A percentile compares a stretch with the other conserved stretches of the same genome.
phyloP scores from a whole-genome alignment of 1,140 invertebrate species.

The Ostrea edulis region DNA sequence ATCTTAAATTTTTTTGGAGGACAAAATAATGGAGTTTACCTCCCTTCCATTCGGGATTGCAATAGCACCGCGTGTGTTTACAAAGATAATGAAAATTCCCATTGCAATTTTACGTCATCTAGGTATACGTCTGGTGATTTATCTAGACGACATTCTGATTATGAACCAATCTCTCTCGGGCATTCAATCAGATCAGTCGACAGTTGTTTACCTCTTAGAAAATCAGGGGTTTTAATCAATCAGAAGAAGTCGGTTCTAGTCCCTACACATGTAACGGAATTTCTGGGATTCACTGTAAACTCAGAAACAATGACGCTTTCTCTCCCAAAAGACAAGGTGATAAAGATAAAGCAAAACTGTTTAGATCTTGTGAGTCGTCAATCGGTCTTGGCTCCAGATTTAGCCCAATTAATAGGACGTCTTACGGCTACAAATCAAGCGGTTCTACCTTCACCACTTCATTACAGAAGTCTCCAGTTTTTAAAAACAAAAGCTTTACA shows the following conservation, averaged over 20 bases:
- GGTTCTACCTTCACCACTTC: conserved; percentile 39
- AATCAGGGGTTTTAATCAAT: conserved; percentile 42
- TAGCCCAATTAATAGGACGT: conserved; percentile 39
- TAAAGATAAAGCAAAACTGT: conserved; percentile 18
- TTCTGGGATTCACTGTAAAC: conserved; percentile 42
- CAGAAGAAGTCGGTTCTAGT: conserved; percentile 29
- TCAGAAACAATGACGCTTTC: conserved; percentile 39
- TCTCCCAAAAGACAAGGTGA: conserved; percentile 38
- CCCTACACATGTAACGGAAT: conserved; percentile 3
- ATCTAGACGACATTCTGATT: conserved; percentile 46
- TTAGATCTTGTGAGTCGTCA: background rate
- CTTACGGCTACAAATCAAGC: conserved; percentile 39
- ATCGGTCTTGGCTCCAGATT: conserved; percentile 2
- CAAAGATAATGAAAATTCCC: conserved; percentile 47
- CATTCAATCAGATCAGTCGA: background rate
- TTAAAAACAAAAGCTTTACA: conserved; percentile 41
- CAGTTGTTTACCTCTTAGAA: background rate
- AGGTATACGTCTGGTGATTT: conserved; percentile 39
- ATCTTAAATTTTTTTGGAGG: conserved; percentile 37
- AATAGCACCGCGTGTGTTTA: conserved; percentile 19
- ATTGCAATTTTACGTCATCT: conserved; percentile 35
- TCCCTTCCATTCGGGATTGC: conserved; percentile 49
- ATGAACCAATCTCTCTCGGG: conserved; percentile 40
- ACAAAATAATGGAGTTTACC: conserved; percentile 34
- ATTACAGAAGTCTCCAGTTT: conserved; percentile 38